phyloP scores from a whole-genome alignment of 2,797 vertebrate species.

The Rhincodon typus region DNA sequence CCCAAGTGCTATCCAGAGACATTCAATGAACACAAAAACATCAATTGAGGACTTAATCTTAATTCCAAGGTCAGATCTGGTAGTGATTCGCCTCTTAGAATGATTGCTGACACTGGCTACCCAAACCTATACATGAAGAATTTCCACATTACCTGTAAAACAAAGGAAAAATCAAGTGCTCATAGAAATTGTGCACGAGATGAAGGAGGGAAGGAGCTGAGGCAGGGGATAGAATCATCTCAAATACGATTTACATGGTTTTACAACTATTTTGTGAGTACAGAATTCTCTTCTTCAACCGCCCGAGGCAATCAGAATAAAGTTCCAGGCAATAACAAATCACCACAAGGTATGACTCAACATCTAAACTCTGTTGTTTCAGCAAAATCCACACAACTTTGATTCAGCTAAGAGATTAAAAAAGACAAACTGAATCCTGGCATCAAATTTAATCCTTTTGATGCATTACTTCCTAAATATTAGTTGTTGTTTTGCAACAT shows the following conservation, averaged over 20 bases:
- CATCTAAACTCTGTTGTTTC: background rate
- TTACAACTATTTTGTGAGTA: too few species aligned
- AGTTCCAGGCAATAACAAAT: background rate
- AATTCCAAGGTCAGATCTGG: background rate
- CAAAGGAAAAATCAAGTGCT: background rate
- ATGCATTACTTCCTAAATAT: background rate
- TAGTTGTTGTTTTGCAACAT: background rate
- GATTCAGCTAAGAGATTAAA: background rate
- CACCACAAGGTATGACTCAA: background rate
- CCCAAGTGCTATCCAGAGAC: too few species aligned
- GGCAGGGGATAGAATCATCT: too few species aligned
- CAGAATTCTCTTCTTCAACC: background rate
- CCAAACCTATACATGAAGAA: background rate
- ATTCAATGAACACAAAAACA: too few species aligned
- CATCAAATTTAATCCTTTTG: background rate
- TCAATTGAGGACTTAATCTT: background rate
- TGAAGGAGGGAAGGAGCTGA: too few species aligned
- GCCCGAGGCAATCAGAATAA: background rate
- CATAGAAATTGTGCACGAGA: too few species aligned
- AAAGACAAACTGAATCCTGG: background rate
- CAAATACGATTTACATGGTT: background rate
- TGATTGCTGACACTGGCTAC: background rate
- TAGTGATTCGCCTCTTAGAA: background rate
- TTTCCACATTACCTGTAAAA: background rate
- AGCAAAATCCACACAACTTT: background rate